Evolutionary conservation across 2,888 invertebrate genomes (phyloP).

Genomic region (Neoascia interrupta): DNA sequence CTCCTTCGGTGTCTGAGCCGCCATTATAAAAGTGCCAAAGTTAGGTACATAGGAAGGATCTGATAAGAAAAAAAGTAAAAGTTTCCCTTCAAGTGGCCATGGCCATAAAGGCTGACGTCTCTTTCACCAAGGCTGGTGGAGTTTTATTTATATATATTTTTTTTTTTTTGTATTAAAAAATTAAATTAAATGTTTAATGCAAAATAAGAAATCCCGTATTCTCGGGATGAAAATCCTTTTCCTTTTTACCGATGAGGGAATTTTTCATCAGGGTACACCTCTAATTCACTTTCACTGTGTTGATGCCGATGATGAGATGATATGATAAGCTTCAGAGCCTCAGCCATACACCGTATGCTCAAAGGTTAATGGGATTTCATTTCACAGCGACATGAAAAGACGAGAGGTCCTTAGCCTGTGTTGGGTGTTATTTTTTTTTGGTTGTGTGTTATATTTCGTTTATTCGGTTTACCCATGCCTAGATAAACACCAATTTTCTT

Average conservation of each 20-base stretch:
- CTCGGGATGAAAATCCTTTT: slow-evolving; percentile 27
- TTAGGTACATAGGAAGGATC: slow-evolving; percentile 11
- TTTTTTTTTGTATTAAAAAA: slow-evolving; percentile 16
- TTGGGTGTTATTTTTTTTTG: too few species aligned
- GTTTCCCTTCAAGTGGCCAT: slow-evolving; percentile 45
- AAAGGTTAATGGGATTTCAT: slow-evolving; percentile 65
- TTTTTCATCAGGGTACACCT: slow-evolving; percentile 37
- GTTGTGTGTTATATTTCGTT: slow-evolving; percentile 42
- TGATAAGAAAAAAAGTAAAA: slow-evolving; percentile 29
- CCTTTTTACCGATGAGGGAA: background rate
- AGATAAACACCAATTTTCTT: slow-evolving; percentile 59
- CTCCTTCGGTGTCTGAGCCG: slow-evolving; percentile 36
- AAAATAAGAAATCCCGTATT: slow-evolving; percentile 16
- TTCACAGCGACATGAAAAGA: slow-evolving; percentile 26
- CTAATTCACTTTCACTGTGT: slow-evolving; percentile 60
- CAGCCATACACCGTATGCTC: slow-evolving; percentile 6
- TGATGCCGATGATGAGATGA: slow-evolving; percentile 51
- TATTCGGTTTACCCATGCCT: slow-evolving; percentile 49
- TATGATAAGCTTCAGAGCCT: slow-evolving; percentile 52
- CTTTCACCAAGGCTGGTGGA: slow-evolving; percentile 6
- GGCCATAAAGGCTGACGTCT: slow-evolving; percentile 30
- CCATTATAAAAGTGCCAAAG: slow-evolving; percentile 35
- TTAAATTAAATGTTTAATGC: slow-evolving; percentile 41
- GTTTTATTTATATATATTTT: too few species aligned
- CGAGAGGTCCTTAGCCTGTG: slow-evolving; percentile 46